These are phyloP conservation scores for Sebastes hubbsi DNA, from an alignment of 2,797 vertebrate genomes.

Conservation along the genomic window DNA sequence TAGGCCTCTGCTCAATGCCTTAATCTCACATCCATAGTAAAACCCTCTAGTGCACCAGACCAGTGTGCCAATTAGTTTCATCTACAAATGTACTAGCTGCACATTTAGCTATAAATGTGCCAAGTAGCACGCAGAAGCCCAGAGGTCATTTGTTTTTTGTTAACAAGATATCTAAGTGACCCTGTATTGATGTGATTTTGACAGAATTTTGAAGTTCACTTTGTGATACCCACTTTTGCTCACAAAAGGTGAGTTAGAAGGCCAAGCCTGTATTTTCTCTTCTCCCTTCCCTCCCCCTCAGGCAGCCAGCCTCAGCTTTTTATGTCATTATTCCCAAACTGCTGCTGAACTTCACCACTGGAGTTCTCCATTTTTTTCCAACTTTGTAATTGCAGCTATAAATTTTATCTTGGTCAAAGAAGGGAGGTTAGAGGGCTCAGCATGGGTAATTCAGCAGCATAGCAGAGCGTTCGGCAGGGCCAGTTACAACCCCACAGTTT, in stretches of 20 bases:
- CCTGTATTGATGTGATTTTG: constrained; percentile 54
- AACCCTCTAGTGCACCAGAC: background rate
- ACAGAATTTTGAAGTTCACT: constrained; percentile 59
- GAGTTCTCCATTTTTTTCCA: constrained; percentile 51
- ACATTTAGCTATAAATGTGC: background rate
- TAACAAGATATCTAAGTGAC: constrained; percentile 30
- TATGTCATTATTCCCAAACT: constrained; percentile 66
- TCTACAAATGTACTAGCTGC: background rate
- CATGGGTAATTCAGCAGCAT: constrained; percentile 68
- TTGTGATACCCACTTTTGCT: constrained; percentile 41
- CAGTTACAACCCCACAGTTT: constrained; percentile 76
- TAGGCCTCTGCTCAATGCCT: background rate
- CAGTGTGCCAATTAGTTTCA: constrained; percentile 1
- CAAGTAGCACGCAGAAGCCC: background rate
- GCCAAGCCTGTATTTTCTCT: constrained; percentile 22
- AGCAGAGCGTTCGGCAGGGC: constrained; percentile 63
- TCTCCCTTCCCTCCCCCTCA: constrained; percentile 14
- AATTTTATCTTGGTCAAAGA: constrained; percentile 77
- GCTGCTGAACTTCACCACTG: constrained; percentile 53
- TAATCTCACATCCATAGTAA: constrained; percentile 8
- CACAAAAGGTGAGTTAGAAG: constrained; percentile 48
- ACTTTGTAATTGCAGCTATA: constrained; percentile 75
- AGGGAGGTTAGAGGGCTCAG: constrained; percentile 61
- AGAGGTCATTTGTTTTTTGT: constrained; percentile 17
- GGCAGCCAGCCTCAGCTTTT: constrained; percentile 44